Evolutionary conservation across 2,797 vertebrate species (phyloP).

Genomic region (Avahi laniger): DNA sequence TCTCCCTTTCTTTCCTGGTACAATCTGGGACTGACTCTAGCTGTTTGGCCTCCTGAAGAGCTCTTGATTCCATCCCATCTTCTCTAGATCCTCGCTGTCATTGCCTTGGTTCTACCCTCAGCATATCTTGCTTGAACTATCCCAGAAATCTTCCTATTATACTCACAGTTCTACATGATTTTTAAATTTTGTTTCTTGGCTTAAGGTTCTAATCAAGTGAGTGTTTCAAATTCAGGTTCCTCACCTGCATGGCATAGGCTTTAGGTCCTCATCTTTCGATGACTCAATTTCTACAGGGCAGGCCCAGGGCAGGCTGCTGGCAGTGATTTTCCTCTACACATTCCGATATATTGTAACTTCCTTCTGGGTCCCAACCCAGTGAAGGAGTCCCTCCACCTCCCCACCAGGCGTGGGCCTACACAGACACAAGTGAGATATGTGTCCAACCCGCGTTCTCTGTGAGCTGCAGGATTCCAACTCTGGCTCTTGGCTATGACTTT

Average conservation of each 20-base stretch:
- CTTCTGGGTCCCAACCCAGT: neutral
- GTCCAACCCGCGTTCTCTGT: neutral
- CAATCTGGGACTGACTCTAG: too few relatives aligned
- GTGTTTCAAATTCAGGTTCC: neutral
- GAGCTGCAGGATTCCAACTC: neutral
- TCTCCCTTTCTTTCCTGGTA: neutral
- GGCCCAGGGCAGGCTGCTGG: neutral
- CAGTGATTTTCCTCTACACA: neutral
- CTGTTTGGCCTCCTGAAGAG: neutral
- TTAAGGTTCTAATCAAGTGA: constrained; percentile 6
- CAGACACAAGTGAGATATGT: neutral
- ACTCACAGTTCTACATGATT: neutral
- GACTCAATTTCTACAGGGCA: neutral
- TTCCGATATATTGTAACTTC: neutral
- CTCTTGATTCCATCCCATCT: neutral
- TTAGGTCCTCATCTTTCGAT: neutral
- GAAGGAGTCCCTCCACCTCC: neutral
- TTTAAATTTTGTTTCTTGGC: neutral
- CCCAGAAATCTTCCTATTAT: neutral
- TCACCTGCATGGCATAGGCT: neutral
- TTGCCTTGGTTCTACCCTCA: neutral
- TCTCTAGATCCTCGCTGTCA: neutral
- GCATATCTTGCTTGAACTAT: neutral
- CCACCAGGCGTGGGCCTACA: neutral
- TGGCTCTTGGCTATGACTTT: neutral